Percentiles rank a stretch among this genome's conserved stretches.
Conservation (phyloP, 2,888 invertebrate genomes). For the Timema cristinae region DNA sequence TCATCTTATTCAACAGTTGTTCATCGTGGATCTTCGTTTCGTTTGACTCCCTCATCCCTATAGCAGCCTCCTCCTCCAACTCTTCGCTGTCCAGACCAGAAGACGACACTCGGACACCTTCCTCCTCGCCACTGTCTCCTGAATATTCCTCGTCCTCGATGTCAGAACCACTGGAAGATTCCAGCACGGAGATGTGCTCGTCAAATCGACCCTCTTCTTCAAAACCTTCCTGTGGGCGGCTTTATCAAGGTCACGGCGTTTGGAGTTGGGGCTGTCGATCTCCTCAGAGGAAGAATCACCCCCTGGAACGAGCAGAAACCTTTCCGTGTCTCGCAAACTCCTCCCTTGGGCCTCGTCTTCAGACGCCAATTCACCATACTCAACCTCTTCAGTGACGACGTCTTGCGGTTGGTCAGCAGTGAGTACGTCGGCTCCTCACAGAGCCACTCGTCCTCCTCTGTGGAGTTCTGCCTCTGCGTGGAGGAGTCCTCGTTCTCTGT, state of each 20-base stretch:
- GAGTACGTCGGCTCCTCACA: slow-evolving; percentile 1
- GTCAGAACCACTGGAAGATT: slow-evolving; percentile 4
- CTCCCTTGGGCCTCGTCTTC: neutral
- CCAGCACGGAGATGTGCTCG: slow-evolving; percentile 8
- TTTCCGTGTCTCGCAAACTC: neutral
- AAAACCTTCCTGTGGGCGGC: neutral
- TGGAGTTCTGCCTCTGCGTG: neutral
- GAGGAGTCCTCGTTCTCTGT: neutral
- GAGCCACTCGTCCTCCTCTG: slow-evolving; percentile 12
- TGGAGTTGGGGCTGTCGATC: neutral
- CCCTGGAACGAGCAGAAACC: neutral
- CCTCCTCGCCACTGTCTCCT: no score
- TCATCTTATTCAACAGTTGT: no score
- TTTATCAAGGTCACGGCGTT: neutral
- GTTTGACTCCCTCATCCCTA: no score
- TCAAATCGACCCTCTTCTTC: neutral
- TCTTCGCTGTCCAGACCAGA: no score
- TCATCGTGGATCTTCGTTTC: no score
- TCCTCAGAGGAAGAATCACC: neutral
- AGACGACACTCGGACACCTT: no score
- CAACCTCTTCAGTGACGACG: neutral
- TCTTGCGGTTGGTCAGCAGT: neutral
- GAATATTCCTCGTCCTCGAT: no score
- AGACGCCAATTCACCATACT: neutral
- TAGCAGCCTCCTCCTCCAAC: no score